A percentile compares a stretch with the other conserved stretches of the same genome.
Evolutionary conservation across 2,797 vertebrate species (phyloP).

Genomic region (Chanos chanos): DNA sequence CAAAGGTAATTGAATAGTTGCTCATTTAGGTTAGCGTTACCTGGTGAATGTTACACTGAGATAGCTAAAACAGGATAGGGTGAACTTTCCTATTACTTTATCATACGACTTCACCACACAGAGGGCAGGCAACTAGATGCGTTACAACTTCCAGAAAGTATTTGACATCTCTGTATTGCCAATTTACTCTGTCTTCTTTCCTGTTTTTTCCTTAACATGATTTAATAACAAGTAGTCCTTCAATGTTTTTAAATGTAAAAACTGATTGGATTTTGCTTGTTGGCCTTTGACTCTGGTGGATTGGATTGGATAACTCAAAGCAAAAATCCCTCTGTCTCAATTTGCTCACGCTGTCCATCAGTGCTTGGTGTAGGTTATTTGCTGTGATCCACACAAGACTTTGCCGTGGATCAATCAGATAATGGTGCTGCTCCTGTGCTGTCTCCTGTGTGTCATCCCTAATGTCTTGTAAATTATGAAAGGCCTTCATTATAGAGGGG

Average conservation of each 20-base stretch:
- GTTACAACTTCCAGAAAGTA: no score
- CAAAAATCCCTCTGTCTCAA: neutral
- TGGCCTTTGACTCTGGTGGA: neutral
- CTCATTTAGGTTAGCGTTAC: no score
- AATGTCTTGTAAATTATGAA: neutral
- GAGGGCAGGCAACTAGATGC: no score
- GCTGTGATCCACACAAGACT: neutral
- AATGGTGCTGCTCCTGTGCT: neutral
- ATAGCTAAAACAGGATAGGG: no score
- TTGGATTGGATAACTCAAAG: conserved; percentile 14
- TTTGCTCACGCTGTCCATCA: conserved; percentile 2
- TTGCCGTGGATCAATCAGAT: neutral
- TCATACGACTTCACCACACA: no score
- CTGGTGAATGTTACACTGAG: no score
- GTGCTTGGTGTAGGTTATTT: neutral
- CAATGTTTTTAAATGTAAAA: neutral
- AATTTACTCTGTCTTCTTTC: neutral
- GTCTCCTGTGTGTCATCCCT: neutral
- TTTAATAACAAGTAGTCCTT: conserved; percentile 3
- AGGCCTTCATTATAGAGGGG: neutral
- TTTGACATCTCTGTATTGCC: no score
- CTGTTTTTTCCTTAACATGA: neutral
- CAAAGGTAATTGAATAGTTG: no score
- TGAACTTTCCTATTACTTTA: no score
- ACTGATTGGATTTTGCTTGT: conserved; percentile 10